Evolutionary conservation across 2,797 vertebrate species (phyloP).

Genomic region (Anabacerthia variegaticeps): DNA sequence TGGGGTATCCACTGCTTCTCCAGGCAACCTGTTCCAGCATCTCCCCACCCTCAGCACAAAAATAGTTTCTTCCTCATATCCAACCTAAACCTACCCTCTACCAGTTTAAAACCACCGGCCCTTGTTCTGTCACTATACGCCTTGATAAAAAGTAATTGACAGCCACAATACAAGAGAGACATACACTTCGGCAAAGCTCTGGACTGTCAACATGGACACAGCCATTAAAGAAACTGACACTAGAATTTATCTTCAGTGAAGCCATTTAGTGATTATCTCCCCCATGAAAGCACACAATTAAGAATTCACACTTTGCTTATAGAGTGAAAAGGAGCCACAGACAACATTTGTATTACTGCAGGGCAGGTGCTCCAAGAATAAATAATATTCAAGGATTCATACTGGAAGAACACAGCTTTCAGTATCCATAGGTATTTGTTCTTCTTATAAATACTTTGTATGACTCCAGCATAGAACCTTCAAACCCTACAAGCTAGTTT

Average conservation of each 20-base stretch:
- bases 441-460: neutral
- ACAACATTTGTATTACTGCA: neutral
- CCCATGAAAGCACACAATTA: neutral
- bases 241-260: neutral
- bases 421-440: neutral
- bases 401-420: neutral
- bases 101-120: neutral
- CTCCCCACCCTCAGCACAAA: fast-evolving
- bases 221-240: fast-evolving
- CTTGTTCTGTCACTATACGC: neutral
- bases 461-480: fast-evolving
- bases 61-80: neutral
- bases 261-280: neutral
- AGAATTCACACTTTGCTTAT: neutral
- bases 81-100: neutral
- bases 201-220: neutral
- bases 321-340: neutral
- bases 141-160: neutral
- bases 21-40: neutral
- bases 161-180: neutral
- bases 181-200: neutral
- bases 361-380: neutral
- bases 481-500: neutral
- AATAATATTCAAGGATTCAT: neutral
- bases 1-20: neutral